These are phyloP conservation scores for Apocheima hispidaria DNA, from an alignment of 2,888 invertebrate species.

Conservation along the genomic window DNA sequence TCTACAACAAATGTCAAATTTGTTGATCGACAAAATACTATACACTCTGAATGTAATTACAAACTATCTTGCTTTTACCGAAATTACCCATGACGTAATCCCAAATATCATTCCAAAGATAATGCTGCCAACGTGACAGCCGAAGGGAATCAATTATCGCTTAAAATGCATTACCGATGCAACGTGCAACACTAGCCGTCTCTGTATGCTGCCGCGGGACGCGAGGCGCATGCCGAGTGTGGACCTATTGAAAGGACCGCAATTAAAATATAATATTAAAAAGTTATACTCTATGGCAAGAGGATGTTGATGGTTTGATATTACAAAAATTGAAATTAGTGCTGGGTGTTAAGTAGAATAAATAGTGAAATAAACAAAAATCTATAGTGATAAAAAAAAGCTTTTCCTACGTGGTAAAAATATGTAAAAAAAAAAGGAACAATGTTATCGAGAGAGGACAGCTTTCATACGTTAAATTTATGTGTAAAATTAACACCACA, in stretches of 20 bases:
- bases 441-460: no score
- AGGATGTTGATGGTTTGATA: background rate
- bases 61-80: constrained; percentile 11
- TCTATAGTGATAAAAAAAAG: no score
- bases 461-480: no score
- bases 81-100: constrained; percentile 44
- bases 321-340: background rate
- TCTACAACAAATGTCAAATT: no score
- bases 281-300: background rate
- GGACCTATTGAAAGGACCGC: constrained; percentile 30
- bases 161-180: constrained; percentile 52
- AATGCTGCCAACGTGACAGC: constrained; percentile 37
- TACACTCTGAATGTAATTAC: background rate
- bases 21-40: background rate
- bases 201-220: constrained; percentile 56
- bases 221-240: constrained; percentile 36
- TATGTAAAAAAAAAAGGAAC: no score
- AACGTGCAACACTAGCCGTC: constrained; percentile 44
- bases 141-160: constrained; percentile 37
- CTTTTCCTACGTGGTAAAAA: no score
- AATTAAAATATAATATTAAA: constrained; percentile 25
- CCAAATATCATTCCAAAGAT: constrained; percentile 38
- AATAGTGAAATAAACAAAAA: no score
- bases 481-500: no score
- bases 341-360: no score